Percentiles rank a stretch among this genome's conserved stretches.
phyloP scores from a whole-genome alignment of 2,797 vertebrate genomes.

The Cephalopachus bancanus region DNA sequence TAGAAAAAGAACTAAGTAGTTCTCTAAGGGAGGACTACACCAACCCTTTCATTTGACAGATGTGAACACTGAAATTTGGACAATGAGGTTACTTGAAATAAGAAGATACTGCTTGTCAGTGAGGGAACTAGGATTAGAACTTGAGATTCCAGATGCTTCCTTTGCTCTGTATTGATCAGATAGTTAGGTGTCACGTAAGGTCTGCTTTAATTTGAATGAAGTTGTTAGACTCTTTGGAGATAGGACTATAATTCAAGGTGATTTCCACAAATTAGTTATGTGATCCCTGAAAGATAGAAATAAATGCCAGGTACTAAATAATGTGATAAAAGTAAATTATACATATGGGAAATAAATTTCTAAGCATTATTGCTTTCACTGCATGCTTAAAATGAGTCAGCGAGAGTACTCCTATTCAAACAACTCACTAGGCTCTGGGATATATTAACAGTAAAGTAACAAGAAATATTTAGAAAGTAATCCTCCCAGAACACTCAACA shows the following conservation, averaged over 20 bases:
- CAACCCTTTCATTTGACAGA: slow-evolving; percentile 11
- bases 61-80: not conserved
- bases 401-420: not conserved
- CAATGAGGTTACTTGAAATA: not conserved
- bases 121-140: not conserved
- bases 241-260: slow-evolving; percentile 47
- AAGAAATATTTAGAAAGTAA: slow-evolving; percentile 43
- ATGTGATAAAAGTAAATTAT: slow-evolving; percentile 76
- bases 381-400: slow-evolving; percentile 61
- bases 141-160: not conserved
- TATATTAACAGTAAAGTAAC: slow-evolving; percentile 48
- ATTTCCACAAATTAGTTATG: slow-evolving; percentile 71
- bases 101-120: not conserved
- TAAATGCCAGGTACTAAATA: slow-evolving; percentile 73
- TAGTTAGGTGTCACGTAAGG: not conserved
- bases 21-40: not conserved
- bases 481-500: not conserved
- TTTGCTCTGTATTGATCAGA: not conserved
- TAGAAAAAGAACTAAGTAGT: not conserved
- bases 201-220: slow-evolving; percentile 44
- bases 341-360: slow-evolving; percentile 65
- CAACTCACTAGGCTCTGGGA: slow-evolving; percentile 40
- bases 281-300: slow-evolving; percentile 68
- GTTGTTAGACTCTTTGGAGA: slow-evolving; percentile 53
- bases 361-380: slow-evolving; percentile 57